These are phyloP conservation scores for Neoitamus cyanurus DNA, from an alignment of 2,888 invertebrate genomes.

Conservation along the genomic window DNA sequence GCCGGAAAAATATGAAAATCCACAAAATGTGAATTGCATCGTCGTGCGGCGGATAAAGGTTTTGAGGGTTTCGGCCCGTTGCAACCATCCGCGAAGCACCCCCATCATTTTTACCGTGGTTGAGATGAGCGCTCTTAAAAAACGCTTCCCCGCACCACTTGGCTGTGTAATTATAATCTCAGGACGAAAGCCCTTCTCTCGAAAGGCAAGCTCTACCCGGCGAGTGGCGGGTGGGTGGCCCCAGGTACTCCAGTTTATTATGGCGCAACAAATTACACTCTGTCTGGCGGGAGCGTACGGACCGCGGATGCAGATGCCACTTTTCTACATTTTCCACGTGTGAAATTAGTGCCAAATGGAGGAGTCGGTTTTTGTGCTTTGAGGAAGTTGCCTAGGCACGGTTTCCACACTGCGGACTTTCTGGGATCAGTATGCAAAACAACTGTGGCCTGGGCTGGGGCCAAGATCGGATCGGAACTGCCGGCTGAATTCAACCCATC, in stretches of 20 bases:
- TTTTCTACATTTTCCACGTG: neutral
- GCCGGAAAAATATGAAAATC: neutral
- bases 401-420: neutral
- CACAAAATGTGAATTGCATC: neutral
- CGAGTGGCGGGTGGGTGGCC: neutral
- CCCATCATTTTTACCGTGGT: neutral
- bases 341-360: neutral
- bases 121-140: neutral
- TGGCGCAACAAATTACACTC: neutral
- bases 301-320: neutral
- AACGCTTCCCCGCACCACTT: neutral
- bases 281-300: neutral
- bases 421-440: neutral
- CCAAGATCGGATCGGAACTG: neutral
- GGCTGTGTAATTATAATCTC: neutral
- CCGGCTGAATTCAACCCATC: neutral
- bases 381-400: neutral
- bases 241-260: neutral
- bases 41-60: neutral
- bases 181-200: neutral
- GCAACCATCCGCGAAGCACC: neutral
- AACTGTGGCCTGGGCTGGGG: neutral
- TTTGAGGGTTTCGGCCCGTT: neutral
- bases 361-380: neutral
- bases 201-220: neutral